Percentiles rank a stretch among this genome's conserved stretches.
Evolutionary conservation across 1,140 invertebrate genomes (phyloP).

Genomic region (Drosophila parvula): DNA sequence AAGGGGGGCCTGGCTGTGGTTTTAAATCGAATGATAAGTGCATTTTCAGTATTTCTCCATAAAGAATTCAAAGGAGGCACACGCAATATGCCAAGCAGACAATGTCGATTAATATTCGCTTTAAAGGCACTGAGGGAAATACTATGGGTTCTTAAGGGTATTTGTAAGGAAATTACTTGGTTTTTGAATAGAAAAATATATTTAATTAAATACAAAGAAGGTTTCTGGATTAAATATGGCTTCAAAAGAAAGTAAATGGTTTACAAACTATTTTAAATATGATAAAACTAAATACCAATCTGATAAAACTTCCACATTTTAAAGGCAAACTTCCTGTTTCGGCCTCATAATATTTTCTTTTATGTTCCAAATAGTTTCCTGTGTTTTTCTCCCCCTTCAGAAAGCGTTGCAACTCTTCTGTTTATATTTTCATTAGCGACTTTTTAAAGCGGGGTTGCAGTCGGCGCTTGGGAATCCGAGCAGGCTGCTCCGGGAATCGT

Average conservation of each 20-base stretch:
- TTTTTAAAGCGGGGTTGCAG: slow-evolving; percentile 38
- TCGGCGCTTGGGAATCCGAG: slow-evolving; percentile 39
- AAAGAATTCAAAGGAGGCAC: slow-evolving; percentile 42
- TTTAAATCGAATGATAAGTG: slow-evolving; percentile 69
- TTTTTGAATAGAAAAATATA: not conserved
- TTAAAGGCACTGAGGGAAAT: slow-evolving; percentile 3
- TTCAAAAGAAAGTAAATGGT: not conserved
- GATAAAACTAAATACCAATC: not conserved
- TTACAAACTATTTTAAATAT: not conserved
- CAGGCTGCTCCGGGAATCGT: slow-evolving; percentile 39
- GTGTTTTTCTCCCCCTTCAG: not conserved
- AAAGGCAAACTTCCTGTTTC: not conserved
- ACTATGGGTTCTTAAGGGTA: not conserved
- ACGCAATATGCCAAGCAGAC: slow-evolving; percentile 59
- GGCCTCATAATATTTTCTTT: not conserved
- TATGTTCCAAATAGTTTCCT: slow-evolving; percentile 6
- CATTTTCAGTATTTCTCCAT: slow-evolving; percentile 32
- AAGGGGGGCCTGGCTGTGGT: not conserved
- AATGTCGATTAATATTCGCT: slow-evolving; percentile 58
- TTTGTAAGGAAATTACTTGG: not conserved
- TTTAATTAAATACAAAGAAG: not conserved
- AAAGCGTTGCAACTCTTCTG: slow-evolving; percentile 20
- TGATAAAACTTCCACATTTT: not conserved
- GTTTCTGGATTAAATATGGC: not conserved
- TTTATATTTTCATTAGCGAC: slow-evolving; percentile 70